These are phyloP conservation scores for Troglohyphantes excavatus DNA, from an alignment of 2,888 invertebrate species.

Conservation along the genomic window DNA sequence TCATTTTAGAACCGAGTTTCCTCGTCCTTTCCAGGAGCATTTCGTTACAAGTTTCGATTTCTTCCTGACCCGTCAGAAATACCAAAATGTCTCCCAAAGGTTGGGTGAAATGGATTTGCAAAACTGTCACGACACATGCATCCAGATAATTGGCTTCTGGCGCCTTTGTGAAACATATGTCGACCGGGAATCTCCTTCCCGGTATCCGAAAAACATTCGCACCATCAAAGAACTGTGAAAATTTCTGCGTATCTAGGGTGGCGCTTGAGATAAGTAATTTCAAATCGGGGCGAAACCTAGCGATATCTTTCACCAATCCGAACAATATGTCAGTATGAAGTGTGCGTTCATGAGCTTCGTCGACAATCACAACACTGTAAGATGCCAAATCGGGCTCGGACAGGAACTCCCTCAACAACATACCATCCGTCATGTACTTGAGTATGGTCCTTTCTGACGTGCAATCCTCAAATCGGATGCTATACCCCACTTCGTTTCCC, in stretches of 20 bases:
- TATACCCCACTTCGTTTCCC: slow-evolving; percentile 88
- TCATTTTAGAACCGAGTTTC: slow-evolving; percentile 95
- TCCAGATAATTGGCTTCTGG: slow-evolving; percentile 99
- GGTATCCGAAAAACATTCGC: slow-evolving; percentile 99
- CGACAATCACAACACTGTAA: slow-evolving; percentile 99
- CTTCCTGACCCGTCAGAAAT: slow-evolving; percentile 92
- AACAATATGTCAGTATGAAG: slow-evolving; percentile 99
- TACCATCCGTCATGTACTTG: slow-evolving; percentile 99
- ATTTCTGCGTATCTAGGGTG: slow-evolving; percentile 98
- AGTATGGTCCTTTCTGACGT: slow-evolving; percentile 97
- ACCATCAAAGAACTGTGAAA: slow-evolving; percentile 98
- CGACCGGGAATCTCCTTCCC: slow-evolving; percentile 98
- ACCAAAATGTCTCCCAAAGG: slow-evolving; percentile 97
- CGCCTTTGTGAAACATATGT: slow-evolving; percentile 99
- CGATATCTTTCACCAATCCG: slow-evolving; percentile 96
- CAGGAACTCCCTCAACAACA: slow-evolving; percentile 96
- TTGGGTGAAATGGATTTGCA: slow-evolving; percentile 99
- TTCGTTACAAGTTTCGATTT: slow-evolving; percentile 84
- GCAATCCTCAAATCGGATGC: slow-evolving; percentile 99
- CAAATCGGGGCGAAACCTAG: slow-evolving; percentile 94
- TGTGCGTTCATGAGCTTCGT: slow-evolving; percentile 99
- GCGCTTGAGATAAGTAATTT: slow-evolving; percentile 99
- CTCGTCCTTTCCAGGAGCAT: slow-evolving; percentile 88
- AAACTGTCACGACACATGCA: slow-evolving; percentile 97
- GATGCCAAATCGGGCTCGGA: slow-evolving; percentile 97